Evolutionary conservation across 2,113 vertebrate species (phyloP).

Genomic region (Corythornis cristatus): DNA sequence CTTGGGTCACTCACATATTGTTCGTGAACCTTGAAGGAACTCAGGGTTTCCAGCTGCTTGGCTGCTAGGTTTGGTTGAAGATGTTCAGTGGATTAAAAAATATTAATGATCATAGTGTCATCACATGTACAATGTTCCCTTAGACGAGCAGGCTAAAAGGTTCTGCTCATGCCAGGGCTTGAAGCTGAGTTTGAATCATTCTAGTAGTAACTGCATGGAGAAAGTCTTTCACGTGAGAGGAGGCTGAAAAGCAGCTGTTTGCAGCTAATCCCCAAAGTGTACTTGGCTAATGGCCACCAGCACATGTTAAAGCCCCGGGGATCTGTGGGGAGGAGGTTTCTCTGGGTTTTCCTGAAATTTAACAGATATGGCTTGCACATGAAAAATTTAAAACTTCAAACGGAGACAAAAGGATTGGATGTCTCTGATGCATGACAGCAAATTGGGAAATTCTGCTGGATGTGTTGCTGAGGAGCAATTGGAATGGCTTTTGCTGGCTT

Average conservation of each 20-base stretch:
- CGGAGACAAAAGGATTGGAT: background rate
- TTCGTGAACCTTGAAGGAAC: background rate
- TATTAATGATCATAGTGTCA: background rate
- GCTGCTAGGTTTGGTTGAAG: background rate
- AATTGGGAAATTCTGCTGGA: background rate
- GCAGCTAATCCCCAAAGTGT: slow-evolving; percentile 1
- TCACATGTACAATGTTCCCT: background rate
- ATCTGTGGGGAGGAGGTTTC: background rate
- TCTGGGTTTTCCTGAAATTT: background rate
- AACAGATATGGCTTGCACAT: background rate
- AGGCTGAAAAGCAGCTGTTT: slow-evolving; percentile 31
- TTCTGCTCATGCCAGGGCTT: background rate
- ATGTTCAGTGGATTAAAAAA: background rate
- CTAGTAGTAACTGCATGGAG: background rate
- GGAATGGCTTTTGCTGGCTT: background rate
- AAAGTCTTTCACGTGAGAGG: background rate
- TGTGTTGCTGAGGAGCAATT: background rate
- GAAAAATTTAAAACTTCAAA: background rate
- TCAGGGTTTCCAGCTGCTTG: background rate
- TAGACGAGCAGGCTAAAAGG: background rate
- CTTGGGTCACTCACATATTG: background rate
- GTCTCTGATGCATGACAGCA: background rate
- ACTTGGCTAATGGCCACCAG: background rate
- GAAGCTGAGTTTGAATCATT: background rate
- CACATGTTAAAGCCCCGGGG: background rate